A percentile compares a stretch with the other conserved stretches of the same genome.
These are phyloP conservation scores for Mamestra brassicae DNA, from an alignment of 2,888 invertebrate species.

Conservation along the genomic window DNA sequence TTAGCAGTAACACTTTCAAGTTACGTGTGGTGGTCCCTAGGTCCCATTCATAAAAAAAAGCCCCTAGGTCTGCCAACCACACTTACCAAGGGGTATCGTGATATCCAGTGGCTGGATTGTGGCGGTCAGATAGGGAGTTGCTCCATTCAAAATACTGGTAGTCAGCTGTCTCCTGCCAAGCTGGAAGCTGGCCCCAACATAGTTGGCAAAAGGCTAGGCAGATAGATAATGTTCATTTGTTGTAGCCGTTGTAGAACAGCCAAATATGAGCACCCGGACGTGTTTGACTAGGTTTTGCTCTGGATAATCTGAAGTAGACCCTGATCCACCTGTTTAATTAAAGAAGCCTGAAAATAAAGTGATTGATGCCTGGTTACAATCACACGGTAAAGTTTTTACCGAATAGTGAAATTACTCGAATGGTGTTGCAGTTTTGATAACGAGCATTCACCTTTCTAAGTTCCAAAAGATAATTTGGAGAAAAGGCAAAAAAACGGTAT, in stretches of 20 bases:
- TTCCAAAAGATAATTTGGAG: not conserved
- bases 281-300: too few species aligned
- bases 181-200: not conserved
- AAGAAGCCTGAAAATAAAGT: not conserved
- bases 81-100: not conserved
- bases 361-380: too few species aligned
- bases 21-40: too few species aligned
- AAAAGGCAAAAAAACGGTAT: not conserved
- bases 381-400: too few species aligned
- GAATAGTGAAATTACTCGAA: not conserved
- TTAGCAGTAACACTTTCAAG: not conserved
- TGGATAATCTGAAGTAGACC: too few species aligned
- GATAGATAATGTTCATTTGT: not conserved
- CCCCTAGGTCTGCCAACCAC: not conserved
- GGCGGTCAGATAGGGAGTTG: not conserved
- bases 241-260: not conserved
- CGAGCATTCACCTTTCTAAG: not conserved
- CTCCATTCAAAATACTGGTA: not conserved
- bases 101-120: not conserved
- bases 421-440: not conserved
- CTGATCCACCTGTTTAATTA: too few species aligned
- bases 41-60: not conserved
- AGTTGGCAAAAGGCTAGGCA: not conserved
- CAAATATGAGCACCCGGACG: not conserved
- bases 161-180: not conserved